These are phyloP conservation scores for Ctenicera cuprea DNA, from an alignment of 2,888 invertebrate genomes.

Conservation along the genomic window DNA sequence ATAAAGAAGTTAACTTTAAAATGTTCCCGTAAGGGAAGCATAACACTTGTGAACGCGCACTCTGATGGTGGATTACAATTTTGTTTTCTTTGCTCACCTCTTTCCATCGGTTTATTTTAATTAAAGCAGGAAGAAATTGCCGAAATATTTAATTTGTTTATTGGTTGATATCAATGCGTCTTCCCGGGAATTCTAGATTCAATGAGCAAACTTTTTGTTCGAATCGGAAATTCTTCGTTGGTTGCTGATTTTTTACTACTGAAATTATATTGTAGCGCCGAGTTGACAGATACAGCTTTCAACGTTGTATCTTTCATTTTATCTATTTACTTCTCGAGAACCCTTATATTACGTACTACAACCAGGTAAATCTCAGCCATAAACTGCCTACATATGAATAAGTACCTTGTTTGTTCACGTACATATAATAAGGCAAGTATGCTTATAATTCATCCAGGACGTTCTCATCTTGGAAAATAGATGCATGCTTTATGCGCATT, in stretches of 20 bases:
- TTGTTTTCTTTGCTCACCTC: constrained; percentile 38
- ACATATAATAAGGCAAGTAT: constrained; percentile 51
- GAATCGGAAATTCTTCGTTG: background rate
- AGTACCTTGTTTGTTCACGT: constrained; percentile 51
- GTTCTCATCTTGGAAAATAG: constrained; percentile 35
- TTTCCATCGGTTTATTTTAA: constrained; percentile 38
- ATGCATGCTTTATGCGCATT: constrained; percentile 15
- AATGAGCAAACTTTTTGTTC: background rate
- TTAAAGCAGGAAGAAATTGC: constrained; percentile 26
- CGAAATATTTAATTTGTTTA: constrained; percentile 38
- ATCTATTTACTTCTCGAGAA: constrained; percentile 19
- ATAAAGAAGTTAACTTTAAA: constrained; percentile 52
- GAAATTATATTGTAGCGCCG: constrained; percentile 21
- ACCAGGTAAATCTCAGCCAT: constrained; percentile 24
- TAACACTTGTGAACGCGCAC: constrained; percentile 38
- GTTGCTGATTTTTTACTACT: background rate
- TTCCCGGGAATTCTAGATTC: constrained; percentile 22
- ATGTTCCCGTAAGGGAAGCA: constrained; percentile 38
- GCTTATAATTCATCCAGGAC: constrained; percentile 49
- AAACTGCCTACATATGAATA: constrained; percentile 37
- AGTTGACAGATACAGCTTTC: constrained; percentile 25
- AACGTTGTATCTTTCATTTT: constrained; percentile 16
- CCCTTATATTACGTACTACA: constrained; percentile 17
- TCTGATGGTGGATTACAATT: constrained; percentile 39
- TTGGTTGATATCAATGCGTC: constrained; percentile 20